phyloP scores from a whole-genome alignment of 2,888 invertebrate species.

The Rhyacophila evoluta region DNA sequence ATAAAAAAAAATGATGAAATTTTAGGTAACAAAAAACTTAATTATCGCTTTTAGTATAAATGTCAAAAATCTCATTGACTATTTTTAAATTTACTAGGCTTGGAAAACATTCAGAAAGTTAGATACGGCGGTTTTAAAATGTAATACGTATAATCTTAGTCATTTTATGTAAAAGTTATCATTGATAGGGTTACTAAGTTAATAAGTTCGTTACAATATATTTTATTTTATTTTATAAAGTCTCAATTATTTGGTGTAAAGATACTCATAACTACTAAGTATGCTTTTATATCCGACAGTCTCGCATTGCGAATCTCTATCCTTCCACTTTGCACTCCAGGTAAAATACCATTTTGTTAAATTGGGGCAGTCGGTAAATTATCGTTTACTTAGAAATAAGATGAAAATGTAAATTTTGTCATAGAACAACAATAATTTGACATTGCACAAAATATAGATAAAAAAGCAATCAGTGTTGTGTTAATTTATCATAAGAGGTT shows the following conservation, averaged over 20 bases:
- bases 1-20: no score
- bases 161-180: not conserved
- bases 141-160: not conserved
- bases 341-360: not conserved
- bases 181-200: constrained; percentile 3
- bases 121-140: no score
- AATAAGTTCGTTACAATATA: constrained; percentile 32
- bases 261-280: constrained; percentile 26
- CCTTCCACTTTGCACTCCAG: not conserved
- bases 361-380: not conserved
- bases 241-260: constrained; percentile 37
- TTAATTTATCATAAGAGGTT: no score
- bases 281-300: not conserved
- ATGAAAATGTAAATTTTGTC: not conserved
- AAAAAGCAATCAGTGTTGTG: no score
- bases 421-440: not conserved
- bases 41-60: not conserved
- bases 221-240: constrained; percentile 25
- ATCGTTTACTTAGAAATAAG: not conserved
- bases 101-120: constrained; percentile 13
- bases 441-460: no score
- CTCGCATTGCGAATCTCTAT: not conserved
- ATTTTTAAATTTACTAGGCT: not conserved
- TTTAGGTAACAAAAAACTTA: no score
- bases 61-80: not conserved